Conservation (phyloP, 2,888 invertebrate genomes). For the Drymonia ruficornis region DNA sequence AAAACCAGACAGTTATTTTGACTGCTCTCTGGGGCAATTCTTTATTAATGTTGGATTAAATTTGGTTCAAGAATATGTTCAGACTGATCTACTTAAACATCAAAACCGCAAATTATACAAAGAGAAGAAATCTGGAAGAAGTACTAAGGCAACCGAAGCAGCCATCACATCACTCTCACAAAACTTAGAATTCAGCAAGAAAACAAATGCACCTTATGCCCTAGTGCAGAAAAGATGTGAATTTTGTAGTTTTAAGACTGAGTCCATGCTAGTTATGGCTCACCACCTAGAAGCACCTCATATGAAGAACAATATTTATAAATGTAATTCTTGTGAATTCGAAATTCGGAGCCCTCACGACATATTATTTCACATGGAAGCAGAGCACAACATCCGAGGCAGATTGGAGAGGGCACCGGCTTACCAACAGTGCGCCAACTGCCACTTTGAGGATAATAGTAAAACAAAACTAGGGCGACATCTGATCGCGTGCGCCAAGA, state of each 20-base stretch:
- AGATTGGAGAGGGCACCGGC: conserved; percentile 94
- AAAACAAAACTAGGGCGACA: conserved; percentile 96
- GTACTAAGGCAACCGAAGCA: conserved; percentile 89
- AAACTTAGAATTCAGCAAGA: conserved; percentile 94
- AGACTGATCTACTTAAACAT: conserved; percentile 94
- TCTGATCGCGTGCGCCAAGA: conserved; percentile 94
- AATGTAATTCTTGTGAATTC: conserved; percentile 94
- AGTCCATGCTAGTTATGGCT: conserved; percentile 93
- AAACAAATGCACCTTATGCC: conserved; percentile 93
- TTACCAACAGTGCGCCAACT: conserved; percentile 97
- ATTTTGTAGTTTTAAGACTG: conserved; percentile 96
- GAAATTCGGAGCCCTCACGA: conserved; percentile 95
- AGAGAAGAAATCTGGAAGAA: conserved; percentile 86
- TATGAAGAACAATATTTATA: conserved; percentile 94
- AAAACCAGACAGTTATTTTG: conserved; percentile 91
- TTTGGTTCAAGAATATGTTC: conserved; percentile 97
- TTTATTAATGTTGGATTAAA: conserved; percentile 97
- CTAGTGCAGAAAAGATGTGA: conserved; percentile 93
- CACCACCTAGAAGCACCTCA: conserved; percentile 97
- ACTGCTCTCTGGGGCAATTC: conserved; percentile 95
- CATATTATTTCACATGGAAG: conserved; percentile 97
- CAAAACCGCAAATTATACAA: conserved; percentile 94
- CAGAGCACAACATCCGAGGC: conserved; percentile 95
- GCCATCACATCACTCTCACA: conserved; percentile 94
- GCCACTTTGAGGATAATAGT: conserved; percentile 97